A percentile compares a stretch with the other conserved stretches of the same genome.
phyloP scores from a whole-genome alignment of 2,888 invertebrate genomes.

The Lepeophtheirus nordmannii region DNA sequence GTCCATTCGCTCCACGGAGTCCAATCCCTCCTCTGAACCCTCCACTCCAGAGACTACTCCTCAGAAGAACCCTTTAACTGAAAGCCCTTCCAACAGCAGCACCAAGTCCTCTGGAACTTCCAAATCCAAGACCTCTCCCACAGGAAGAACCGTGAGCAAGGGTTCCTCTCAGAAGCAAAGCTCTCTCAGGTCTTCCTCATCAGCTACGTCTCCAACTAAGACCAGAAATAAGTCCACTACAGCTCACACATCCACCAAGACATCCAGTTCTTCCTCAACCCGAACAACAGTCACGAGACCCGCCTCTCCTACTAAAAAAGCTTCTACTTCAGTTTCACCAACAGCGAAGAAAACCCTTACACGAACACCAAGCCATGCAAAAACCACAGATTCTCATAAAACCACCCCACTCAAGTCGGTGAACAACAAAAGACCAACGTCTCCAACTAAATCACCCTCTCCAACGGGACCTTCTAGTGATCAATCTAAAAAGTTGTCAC shows the following conservation, averaged over 20 bases:
- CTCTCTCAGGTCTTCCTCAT: neutral
- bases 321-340: constrained; percentile 1
- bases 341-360: neutral
- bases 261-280: neutral
- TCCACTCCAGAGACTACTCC: neutral
- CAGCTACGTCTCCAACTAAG: neutral
- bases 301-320: constrained; percentile 2
- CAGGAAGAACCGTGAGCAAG: no score
- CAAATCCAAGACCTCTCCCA: neutral
- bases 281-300: neutral
- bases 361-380: neutral
- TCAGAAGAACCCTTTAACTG: neutral
- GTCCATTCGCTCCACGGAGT: neutral
- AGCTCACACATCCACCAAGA: neutral
- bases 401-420: neutral
- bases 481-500: neutral
- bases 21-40: neutral
- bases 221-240: neutral
- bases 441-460: neutral
- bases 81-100: neutral
- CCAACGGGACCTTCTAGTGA: neutral
- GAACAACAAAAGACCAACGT: neutral
- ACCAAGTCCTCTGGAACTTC: neutral
- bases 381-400: neutral
- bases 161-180: neutral